Conservation (phyloP, 2,888 invertebrate species). For the Plagodis pulveraria region DNA sequence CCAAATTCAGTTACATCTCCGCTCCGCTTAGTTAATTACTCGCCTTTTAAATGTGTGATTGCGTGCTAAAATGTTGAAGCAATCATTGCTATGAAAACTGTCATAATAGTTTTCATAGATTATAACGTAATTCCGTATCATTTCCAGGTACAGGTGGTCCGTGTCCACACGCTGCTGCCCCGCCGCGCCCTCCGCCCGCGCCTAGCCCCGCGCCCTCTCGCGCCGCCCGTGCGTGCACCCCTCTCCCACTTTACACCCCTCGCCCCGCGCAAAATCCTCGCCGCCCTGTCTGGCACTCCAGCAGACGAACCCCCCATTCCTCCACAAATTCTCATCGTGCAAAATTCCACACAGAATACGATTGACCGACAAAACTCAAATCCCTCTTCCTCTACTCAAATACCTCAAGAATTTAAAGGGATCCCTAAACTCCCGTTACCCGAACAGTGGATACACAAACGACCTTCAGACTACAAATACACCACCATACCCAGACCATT, state of each 20-base stretch:
- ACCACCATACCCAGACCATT: conserved; percentile 69
- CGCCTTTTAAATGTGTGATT: too few species aligned
- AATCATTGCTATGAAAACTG: background rate
- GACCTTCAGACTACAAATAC: conserved; percentile 72
- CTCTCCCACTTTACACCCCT: conserved; percentile 20
- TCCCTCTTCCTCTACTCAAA: conserved; percentile 32
- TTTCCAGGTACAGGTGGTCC: conserved; percentile 73
- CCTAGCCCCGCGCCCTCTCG: conserved; percentile 42
- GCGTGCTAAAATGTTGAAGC: too few species aligned
- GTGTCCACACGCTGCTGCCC: conserved; percentile 55
- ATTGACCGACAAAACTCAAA: conserved; percentile 29
- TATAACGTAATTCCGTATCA: background rate
- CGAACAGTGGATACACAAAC: conserved; percentile 77
- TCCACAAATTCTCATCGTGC: conserved; percentile 50
- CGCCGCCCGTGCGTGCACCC: conserved; percentile 43
- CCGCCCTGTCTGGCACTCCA: conserved; percentile 42
- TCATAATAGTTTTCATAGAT: too few species aligned
- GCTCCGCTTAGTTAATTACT: too few species aligned
- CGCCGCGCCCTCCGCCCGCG: conserved; percentile 37
- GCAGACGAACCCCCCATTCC: conserved; percentile 45
- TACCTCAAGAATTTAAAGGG: conserved; percentile 44
- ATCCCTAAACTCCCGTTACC: conserved; percentile 71
- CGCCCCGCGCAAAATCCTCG: conserved; percentile 42
- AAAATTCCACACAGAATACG: conserved; percentile 34
- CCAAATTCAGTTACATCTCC: too few species aligned